Base-by-base conservation (phyloP, 2,113 vertebrate species). In the Machaerirhynchus nigripectus region DNA sequence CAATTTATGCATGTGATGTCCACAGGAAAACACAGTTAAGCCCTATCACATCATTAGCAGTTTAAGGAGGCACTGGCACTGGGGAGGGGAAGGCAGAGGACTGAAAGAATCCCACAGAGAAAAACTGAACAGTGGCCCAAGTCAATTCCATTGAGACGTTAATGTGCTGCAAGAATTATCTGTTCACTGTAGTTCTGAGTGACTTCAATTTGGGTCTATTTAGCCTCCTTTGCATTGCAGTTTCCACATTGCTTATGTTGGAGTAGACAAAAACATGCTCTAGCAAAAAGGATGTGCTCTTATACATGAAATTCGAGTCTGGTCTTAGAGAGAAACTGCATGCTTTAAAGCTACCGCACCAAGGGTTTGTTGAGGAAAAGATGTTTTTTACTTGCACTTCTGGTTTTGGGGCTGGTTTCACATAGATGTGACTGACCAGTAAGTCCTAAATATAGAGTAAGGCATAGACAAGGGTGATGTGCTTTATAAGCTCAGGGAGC, bases 151-250 rank as follows among this genome's bases (percentile, higher is more conserved):
- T 26, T 23, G 3, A 21, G 26, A 69, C 39, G 8, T 20, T 24
- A 18, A 17, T 28, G 17, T 2, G 2, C 27, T 57, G 33, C 46
- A 47, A 39, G 18, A 79, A 35, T 53, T 23, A 53, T 27, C 37
- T 50, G 10, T n/a, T 78, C 8, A 46, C 13, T 42, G 15, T 10
- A 39, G 42, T 55, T 57, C 40, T 56, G 33, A 40, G 1, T 57
- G 57, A 31, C 28, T 75, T 74, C 0, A 0, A 0, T 53, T 71
- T 67, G 44, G 14, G 20, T 49, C 23, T 37, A 5, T 46, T 49
- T 40, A 46, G 11, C 6, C 20, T 40, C 28, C 18, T 71, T 63
- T 46, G 14, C 11, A 15, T 18, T 89, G 31, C 24, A 60, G 20
- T 57, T 91, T 76, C 47, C 80, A 15, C 27, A 42, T 1, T 40